Evolutionary conservation across 2,113 vertebrate species (phyloP).

Genomic region (Cephalopterus ornatus): DNA sequence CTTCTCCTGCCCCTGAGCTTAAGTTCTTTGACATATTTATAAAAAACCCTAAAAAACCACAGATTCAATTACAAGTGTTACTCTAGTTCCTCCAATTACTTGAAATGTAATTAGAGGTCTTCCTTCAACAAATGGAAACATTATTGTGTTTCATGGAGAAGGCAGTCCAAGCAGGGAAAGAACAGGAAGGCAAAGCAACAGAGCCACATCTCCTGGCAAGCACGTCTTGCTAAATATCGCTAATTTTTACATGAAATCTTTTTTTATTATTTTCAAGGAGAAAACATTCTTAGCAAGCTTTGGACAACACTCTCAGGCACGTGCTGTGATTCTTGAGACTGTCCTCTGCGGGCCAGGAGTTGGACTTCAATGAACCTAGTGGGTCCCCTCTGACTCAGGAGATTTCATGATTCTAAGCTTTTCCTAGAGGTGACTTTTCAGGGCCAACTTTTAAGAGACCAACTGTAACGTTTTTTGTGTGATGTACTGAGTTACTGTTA

Average conservation of each 20-base stretch:
- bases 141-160: background rate
- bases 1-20: accelerated
- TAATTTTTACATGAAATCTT: background rate
- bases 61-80: background rate
- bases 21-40: background rate
- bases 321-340: background rate
- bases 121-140: background rate
- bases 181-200: background rate
- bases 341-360: background rate
- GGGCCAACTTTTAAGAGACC: accelerated
- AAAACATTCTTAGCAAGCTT: background rate
- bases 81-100: background rate
- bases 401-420: background rate
- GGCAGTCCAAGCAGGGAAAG: background rate
- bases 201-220: background rate
- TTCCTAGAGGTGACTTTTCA: background rate
- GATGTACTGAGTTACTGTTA: background rate
- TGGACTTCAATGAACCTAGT: background rate
- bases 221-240: background rate
- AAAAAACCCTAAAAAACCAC: too few species aligned
- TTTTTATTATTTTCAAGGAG: background rate
- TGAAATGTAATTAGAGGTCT: background rate
- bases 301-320: accelerated
- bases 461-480: background rate
- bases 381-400: background rate